These are phyloP conservation scores for Leptosomus discolor DNA, from an alignment of 2,113 vertebrate genomes.

Conservation along the genomic window DNA sequence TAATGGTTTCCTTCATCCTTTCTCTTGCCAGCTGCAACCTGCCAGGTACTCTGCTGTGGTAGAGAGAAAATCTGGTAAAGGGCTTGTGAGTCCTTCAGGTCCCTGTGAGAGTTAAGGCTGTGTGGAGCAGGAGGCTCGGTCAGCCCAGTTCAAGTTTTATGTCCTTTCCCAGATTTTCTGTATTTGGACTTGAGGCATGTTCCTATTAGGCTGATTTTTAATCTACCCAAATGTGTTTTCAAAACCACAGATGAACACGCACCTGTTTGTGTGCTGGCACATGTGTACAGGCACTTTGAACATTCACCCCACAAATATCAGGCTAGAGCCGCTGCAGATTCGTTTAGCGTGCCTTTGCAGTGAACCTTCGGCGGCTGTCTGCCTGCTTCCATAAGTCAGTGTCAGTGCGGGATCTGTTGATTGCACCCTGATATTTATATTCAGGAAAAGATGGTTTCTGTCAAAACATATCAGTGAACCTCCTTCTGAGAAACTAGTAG, in stretches of 20 bases:
- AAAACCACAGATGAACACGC: background rate
- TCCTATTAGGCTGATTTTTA: background rate
- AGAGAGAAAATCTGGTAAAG: background rate
- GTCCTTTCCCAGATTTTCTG: background rate
- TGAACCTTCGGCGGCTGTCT: accelerated
- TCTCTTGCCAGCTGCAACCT: background rate
- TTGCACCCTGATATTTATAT: background rate
- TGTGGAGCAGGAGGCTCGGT: background rate
- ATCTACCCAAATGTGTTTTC: background rate
- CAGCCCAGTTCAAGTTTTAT: background rate
- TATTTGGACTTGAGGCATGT: background rate
- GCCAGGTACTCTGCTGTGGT: background rate
- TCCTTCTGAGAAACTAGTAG: background rate
- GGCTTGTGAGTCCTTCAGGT: background rate
- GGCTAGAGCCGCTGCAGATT: background rate
- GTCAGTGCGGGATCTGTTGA: background rate
- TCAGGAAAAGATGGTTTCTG: background rate
- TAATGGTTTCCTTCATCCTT: background rate
- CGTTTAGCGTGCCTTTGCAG: background rate
- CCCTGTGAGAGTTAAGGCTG: background rate
- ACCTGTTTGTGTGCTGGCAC: background rate
- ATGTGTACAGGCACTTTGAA: accelerated
- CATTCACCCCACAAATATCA: background rate
- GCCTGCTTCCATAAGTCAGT: accelerated
- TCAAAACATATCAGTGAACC: background rate